phyloP scores from a whole-genome alignment of 1,140 invertebrate genomes.

The Brachionus rotundiformis region DNA sequence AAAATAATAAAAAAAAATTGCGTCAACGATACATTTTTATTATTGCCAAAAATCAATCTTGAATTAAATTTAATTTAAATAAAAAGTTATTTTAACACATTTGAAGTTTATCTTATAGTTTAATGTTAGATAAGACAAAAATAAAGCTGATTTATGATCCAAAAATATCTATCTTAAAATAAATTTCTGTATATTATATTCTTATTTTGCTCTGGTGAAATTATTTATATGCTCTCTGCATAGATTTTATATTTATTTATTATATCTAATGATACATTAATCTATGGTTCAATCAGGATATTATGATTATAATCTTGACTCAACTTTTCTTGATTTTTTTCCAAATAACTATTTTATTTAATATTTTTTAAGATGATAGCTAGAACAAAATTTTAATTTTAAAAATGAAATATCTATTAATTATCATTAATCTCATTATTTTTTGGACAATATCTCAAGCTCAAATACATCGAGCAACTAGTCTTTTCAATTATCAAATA shows the following conservation, averaged over 20 bases:
- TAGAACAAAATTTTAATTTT: not conserved
- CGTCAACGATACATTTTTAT: too few species aligned
- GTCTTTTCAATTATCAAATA: slow-evolving; percentile 23
- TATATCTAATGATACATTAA: not conserved
- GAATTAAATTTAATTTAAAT: not conserved
- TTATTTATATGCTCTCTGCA: not conserved
- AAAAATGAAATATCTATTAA: not conserved
- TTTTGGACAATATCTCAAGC: not conserved
- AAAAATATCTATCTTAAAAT: not conserved
- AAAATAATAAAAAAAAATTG: too few species aligned
- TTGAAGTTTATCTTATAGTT: not conserved
- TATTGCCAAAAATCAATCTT: too few species aligned
- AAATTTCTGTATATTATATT: not conserved
- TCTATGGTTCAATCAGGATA: not conserved
- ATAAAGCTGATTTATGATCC: not conserved
- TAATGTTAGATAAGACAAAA: not conserved
- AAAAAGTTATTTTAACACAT: too few species aligned
- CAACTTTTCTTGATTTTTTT: not conserved
- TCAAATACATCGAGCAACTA: slow-evolving; percentile 50
- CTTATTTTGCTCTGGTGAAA: not conserved
- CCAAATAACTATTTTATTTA: not conserved
- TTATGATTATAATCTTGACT: not conserved
- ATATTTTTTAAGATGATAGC: not conserved
- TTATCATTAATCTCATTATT: not conserved
- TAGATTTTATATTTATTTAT: not conserved